These are phyloP conservation scores for Apogon hyalosoma DNA, from an alignment of 2,797 vertebrate genomes.

Conservation along the genomic window DNA sequence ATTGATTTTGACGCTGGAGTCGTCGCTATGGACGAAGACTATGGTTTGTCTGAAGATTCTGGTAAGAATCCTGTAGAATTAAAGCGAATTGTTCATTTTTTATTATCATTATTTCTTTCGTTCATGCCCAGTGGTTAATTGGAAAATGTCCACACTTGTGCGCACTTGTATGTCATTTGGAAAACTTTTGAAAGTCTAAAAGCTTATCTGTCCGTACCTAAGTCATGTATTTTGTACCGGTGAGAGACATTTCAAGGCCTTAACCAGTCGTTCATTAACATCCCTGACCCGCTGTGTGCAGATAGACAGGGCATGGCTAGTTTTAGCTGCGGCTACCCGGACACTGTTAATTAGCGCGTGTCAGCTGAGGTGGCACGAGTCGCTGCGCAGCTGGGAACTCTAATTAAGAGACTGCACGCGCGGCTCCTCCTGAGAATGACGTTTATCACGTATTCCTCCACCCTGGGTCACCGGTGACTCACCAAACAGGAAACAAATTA, in stretches of 20 bases:
- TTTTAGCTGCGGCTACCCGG: slow-evolving; percentile 66
- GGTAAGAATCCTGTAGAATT: slow-evolving; percentile 70
- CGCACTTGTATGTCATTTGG: background rate
- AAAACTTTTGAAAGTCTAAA: slow-evolving; percentile 33
- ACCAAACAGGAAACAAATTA: slow-evolving; percentile 1
- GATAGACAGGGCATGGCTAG: slow-evolving; percentile 41
- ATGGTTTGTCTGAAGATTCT: slow-evolving; percentile 60
- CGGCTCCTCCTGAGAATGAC: slow-evolving; percentile 39
- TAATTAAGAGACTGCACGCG: slow-evolving; percentile 60
- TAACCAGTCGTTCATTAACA: slow-evolving; percentile 67
- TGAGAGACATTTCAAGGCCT: slow-evolving; percentile 31
- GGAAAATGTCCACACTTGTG: background rate
- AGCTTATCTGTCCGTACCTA: background rate
- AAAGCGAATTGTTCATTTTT: no score
- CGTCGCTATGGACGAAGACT: slow-evolving; percentile 74
- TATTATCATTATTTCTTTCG: no score
- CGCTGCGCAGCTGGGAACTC: slow-evolving; percentile 65
- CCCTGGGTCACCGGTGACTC: slow-evolving; percentile 39
- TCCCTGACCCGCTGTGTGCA: slow-evolving; percentile 56
- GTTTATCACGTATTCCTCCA: slow-evolving; percentile 16
- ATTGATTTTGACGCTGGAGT: slow-evolving; percentile 59
- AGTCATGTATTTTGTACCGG: background rate
- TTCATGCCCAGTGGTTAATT: no score
- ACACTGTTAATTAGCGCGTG: slow-evolving; percentile 64
- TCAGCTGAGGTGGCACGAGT: slow-evolving; percentile 64